Base-by-base conservation (phyloP, 2,888 invertebrate species). In the Asteroscopus sphinx region DNA sequence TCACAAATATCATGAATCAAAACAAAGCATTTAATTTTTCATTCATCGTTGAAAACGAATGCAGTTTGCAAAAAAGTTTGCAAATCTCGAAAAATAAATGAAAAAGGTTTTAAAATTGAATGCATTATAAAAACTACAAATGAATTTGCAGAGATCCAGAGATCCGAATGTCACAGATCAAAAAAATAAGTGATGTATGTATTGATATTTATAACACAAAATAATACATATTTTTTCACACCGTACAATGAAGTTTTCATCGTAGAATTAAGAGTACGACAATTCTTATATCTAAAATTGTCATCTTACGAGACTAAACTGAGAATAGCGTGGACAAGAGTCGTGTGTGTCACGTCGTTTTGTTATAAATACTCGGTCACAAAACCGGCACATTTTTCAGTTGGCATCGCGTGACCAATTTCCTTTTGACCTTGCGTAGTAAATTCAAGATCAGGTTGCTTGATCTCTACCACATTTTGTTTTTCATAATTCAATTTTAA, bases 311-410 rank as follows among this genome's bases (percentile, higher is more conserved):
- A 66, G 66, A 71, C 66, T 72, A 66, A 68, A 77, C 77, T 76
- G 79, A 79, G 74, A 87, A 89, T 89, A 89, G 80, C 75, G 36
- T 70, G 69, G 77, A 75, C 73, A 81, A 80, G 57, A 48, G 77
- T 81, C 74, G 72, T 78, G 82, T 80, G 68, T 89, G 87, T 89
- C 88, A 86, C 82, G 79, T 67, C 75, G 76, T 81, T 83, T 79
- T 73, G 77, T 85, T 91, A 89, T 85, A 92, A 91, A 91, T 90
- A 91, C 79, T 70, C 84, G 74, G 82, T 84, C 85, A 82, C 79
- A 82, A 81, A 84, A 80, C 85, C 81, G 77, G 74, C 80, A 82
- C 76, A 83, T 85, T 87, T 88, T 87, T 88, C 82, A 77, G 80
- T 86, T 87, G 82, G 83, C 82, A 80, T 77, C 80, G 78, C 80